Conservation (phyloP, 2,113 vertebrate genomes). For the Egretta garzetta region DNA sequence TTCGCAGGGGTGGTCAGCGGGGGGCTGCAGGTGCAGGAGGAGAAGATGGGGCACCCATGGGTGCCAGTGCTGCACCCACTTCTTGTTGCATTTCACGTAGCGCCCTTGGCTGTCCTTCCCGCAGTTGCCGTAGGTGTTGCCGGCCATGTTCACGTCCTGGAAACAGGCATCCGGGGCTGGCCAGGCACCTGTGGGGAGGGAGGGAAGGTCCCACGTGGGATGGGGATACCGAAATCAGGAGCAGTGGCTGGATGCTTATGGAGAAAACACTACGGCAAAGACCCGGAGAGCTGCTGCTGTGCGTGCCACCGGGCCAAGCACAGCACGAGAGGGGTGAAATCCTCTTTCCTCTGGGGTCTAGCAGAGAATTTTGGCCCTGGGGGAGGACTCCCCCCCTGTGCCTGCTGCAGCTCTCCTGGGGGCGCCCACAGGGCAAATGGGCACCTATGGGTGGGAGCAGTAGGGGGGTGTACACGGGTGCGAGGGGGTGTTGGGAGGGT, state of each 20-base stretch:
- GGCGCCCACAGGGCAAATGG: not conserved
- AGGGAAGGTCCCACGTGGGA: accelerated
- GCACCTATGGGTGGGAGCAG: not conserved
- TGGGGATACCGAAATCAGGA: accelerated
- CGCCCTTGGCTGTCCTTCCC: conserved; percentile 83
- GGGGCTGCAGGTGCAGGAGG: accelerated
- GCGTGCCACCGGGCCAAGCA: accelerated
- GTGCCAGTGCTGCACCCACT: conserved; percentile 61
- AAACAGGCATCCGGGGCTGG: conserved; percentile 91
- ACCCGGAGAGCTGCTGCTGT: not conserved
- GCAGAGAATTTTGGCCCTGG: not conserved
- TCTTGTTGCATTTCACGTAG: conserved; percentile 84
- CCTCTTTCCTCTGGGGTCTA: not conserved
- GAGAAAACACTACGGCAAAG: accelerated
- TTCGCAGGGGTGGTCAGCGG: not conserved
- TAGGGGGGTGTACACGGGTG: not conserved
- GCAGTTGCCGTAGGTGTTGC: conserved; percentile 90
- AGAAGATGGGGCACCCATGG: not conserved
- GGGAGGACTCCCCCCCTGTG: not conserved
- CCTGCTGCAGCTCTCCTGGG: not conserved
- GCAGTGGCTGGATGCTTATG: not conserved
- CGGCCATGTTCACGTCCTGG: conserved; percentile 86
- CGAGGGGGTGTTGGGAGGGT: accelerated
- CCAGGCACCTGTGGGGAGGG: conserved; percentile 78
- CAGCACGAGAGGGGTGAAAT: not conserved